A percentile compares a stretch with the other conserved stretches of the same genome.
Evolutionary conservation across 2,888 invertebrate species (phyloP).

Genomic region (Chorisops tibialis): DNA sequence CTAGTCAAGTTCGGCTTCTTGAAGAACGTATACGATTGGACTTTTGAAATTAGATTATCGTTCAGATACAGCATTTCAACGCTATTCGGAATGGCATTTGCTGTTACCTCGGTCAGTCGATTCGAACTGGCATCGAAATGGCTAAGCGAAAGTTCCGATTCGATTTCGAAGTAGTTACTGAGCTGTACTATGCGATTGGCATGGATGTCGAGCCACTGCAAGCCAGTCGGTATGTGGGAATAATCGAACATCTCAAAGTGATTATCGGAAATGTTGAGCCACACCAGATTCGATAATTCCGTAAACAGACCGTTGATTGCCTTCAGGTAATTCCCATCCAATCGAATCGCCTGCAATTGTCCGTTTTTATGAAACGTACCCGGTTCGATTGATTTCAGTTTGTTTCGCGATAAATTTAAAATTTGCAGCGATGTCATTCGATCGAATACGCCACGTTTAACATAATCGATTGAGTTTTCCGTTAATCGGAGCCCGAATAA

Average conservation of each 20-base stretch:
- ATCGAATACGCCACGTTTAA: constrained; percentile 73
- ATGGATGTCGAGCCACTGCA: constrained; percentile 87
- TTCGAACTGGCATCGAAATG: constrained; percentile 87
- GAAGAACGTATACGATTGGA: constrained; percentile 87
- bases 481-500: constrained; percentile 84
- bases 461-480: constrained; percentile 79
- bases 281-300: constrained; percentile 76
- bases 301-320: constrained; percentile 80
- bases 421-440: constrained; percentile 79
- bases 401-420: constrained; percentile 83
- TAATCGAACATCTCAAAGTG: constrained; percentile 87
- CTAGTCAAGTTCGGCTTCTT: constrained; percentile 85
- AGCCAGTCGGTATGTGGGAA: constrained; percentile 72
- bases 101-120: constrained; percentile 72
- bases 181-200: constrained; percentile 80
- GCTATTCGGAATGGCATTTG: constrained; percentile 77
- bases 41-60: constrained; percentile 81
- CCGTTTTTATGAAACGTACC: constrained; percentile 75
- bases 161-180: constrained; percentile 70
- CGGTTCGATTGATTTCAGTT: constrained; percentile 71
- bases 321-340: constrained; percentile 80
- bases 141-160: constrained; percentile 70
- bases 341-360: constrained; percentile 79
- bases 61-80: constrained; percentile 82
- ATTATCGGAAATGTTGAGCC: constrained; percentile 91